Evolutionary conservation across 2,888 invertebrate species (phyloP).

Genomic region (Drosophila heteroneura): DNA sequence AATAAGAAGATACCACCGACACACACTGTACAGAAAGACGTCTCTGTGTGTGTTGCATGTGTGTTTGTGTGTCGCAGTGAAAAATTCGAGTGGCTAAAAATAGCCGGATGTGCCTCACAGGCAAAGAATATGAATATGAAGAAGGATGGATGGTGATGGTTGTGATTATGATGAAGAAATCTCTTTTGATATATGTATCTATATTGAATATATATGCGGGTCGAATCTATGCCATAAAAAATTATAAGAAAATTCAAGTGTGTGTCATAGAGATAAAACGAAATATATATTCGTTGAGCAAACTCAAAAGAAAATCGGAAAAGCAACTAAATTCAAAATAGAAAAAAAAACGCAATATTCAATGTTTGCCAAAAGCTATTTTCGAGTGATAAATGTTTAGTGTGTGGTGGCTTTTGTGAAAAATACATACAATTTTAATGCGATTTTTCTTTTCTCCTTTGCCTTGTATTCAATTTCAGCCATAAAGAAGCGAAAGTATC

Average conservation of each 20-base stretch:
- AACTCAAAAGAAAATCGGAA: slow-evolving; percentile 41
- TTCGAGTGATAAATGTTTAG: slow-evolving; percentile 47
- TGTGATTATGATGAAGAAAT: slow-evolving; percentile 42
- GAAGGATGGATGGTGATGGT: slow-evolving; percentile 58
- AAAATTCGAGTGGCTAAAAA: slow-evolving; percentile 69
- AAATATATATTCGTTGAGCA: slow-evolving; percentile 27
- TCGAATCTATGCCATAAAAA: slow-evolving; percentile 21
- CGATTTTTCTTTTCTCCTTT: slow-evolving; percentile 35
- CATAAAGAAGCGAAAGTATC: slow-evolving; percentile 76
- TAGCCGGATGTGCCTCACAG: slow-evolving; percentile 64
- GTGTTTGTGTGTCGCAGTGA: slow-evolving; percentile 73
- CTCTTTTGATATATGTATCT: slow-evolving; percentile 36
- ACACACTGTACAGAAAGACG: slow-evolving; percentile 30
- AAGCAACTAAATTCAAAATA: slow-evolving; percentile 14
- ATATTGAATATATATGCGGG: slow-evolving; percentile 37
- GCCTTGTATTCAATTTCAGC: slow-evolving; percentile 74
- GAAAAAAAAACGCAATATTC: slow-evolving; percentile 8
- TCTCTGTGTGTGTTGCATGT: slow-evolving; percentile 37
- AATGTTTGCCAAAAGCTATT: slow-evolving; percentile 51
- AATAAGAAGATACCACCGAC: slow-evolving; percentile 81
- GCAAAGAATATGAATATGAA: slow-evolving; percentile 69
- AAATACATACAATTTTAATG: slow-evolving; percentile 36
- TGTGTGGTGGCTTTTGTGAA: slow-evolving; percentile 20
- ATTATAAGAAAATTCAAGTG: slow-evolving; percentile 30
- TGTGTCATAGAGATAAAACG: slow-evolving; percentile 39